A percentile compares a stretch with the other conserved stretches of the same genome.
Evolutionary conservation across 2,113 vertebrate genomes (phyloP).

Genomic region (Seriola aureovittata): DNA sequence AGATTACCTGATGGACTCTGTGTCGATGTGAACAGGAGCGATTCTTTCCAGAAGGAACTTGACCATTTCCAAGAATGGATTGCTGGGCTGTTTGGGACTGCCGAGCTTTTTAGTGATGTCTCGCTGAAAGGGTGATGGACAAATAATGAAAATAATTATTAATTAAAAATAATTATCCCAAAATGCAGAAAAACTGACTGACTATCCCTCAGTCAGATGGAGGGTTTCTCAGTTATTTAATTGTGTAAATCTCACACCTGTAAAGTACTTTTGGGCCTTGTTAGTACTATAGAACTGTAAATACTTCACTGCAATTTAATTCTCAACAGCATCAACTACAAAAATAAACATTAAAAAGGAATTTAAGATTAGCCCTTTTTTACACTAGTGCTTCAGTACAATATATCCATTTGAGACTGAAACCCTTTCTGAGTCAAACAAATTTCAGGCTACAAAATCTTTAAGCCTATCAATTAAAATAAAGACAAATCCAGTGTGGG

Average conservation of each 20-base stretch:
- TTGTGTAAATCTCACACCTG: neutral
- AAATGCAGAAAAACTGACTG: neutral
- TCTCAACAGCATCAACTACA: neutral
- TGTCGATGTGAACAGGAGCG: conserved; percentile 98
- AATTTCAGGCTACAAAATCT: neutral
- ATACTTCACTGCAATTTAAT: neutral
- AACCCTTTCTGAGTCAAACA: neutral
- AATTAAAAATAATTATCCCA: neutral
- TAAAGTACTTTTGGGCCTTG: neutral
- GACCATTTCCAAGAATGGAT: conserved; percentile 97
- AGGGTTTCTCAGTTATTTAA: neutral
- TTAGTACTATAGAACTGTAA: neutral
- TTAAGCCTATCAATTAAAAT: neutral
- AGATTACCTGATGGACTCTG: conserved; percentile 95
- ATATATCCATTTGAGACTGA: neutral
- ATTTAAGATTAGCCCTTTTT: neutral
- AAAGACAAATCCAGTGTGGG: neutral
- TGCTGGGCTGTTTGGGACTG: conserved; percentile 97
- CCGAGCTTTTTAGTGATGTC: conserved; percentile 98
- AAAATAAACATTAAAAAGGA: neutral
- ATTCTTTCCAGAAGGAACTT: conserved; percentile 98
- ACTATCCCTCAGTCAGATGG: too few species aligned
- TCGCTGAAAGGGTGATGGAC: conserved; percentile 82
- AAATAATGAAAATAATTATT: neutral
- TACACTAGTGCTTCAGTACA: neutral